These are phyloP conservation scores for Drosophila tripunctata DNA, from an alignment of 2,888 invertebrate genomes.

Conservation along the genomic window DNA sequence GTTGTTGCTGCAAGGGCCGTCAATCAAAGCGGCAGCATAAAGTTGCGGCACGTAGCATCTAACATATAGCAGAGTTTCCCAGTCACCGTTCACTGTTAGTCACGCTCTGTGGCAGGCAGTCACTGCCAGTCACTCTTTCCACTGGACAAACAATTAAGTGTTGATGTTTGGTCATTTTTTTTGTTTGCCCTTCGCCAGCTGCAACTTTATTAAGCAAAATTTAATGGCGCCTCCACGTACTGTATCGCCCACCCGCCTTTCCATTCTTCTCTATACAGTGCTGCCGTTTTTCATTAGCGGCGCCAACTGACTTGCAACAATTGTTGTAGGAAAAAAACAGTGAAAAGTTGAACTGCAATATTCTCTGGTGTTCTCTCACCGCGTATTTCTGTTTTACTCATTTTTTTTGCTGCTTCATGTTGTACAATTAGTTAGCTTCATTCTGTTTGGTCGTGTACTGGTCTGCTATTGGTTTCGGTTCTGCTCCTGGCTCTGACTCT, in stretches of 20 bases:
- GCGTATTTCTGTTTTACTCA: constrained; percentile 10
- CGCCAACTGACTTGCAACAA: constrained; percentile 79
- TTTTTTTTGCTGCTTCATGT: constrained; percentile 71
- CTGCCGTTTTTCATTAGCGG: constrained; percentile 77
- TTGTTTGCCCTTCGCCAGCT: constrained; percentile 53
- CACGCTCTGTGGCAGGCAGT: constrained; percentile 29
- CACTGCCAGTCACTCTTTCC: background rate
- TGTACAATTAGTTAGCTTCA: constrained; percentile 72
- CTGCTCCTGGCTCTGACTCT: no score
- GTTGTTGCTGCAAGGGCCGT: constrained; percentile 26
- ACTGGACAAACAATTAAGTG: constrained; percentile 80
- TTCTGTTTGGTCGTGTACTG: constrained; percentile 32
- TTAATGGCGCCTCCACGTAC: constrained; percentile 58
- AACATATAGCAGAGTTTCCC: constrained; percentile 11
- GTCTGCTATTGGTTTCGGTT: no score
- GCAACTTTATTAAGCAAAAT: constrained; percentile 80
- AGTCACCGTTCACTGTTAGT: constrained; percentile 34
- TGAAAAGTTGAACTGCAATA: constrained; percentile 64
- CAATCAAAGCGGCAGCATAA: constrained; percentile 51
- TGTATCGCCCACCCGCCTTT: background rate
- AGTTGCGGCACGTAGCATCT: constrained; percentile 53
- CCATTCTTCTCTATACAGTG: constrained; percentile 28
- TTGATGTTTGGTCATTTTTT: constrained; percentile 80
- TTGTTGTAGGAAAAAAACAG: constrained; percentile 65
- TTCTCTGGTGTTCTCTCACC: constrained; percentile 33